Evolutionary conservation across 2,113 vertebrate genomes (phyloP).

Genomic region (Anguilla japonica): DNA sequence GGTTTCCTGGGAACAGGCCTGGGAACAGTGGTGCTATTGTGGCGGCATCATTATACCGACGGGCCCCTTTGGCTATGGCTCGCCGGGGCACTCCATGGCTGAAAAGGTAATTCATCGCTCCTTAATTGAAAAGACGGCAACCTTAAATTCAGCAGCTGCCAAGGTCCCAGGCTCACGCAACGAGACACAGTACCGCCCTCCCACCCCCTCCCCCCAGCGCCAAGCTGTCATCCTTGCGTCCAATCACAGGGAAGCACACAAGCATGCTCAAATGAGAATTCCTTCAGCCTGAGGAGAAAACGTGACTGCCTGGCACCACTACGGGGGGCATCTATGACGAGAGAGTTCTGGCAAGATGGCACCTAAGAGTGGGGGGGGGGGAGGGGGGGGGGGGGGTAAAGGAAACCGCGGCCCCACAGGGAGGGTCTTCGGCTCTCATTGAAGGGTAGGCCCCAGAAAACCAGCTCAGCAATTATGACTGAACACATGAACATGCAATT

Average conservation of each 20-base stretch:
- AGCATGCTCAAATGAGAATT: slow-evolving; percentile 32
- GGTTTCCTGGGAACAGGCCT: slow-evolving; percentile 76
- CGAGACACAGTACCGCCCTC: slow-evolving; percentile 48
- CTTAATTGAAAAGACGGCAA: slow-evolving; percentile 69
- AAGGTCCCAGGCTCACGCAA: slow-evolving; percentile 54
- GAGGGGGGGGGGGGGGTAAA: no score
- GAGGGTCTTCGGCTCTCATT: neutral
- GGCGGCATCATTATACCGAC: slow-evolving; percentile 72
- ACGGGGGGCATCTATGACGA: slow-evolving; percentile 32
- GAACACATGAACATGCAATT: slow-evolving; percentile 35
- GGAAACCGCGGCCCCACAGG: neutral
- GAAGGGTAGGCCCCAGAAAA: neutral
- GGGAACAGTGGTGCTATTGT: slow-evolving; percentile 75
- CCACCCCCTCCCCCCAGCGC: slow-evolving; percentile 37
- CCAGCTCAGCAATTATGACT: slow-evolving; percentile 19
- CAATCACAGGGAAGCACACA: slow-evolving; percentile 49
- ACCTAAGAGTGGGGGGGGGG: neutral
- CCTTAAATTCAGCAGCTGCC: slow-evolving; percentile 71
- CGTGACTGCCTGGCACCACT: slow-evolving; percentile 37
- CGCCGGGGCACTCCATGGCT: slow-evolving; percentile 68
- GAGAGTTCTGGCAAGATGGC: neutral
- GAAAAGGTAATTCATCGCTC: slow-evolving; percentile 74
- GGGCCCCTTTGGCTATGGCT: slow-evolving; percentile 65
- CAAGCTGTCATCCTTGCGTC: slow-evolving; percentile 43
- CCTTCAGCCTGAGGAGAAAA: slow-evolving; percentile 21